Evolutionary conservation across 2,113 vertebrate species (phyloP).

Genomic region (Sapajus apella): DNA sequence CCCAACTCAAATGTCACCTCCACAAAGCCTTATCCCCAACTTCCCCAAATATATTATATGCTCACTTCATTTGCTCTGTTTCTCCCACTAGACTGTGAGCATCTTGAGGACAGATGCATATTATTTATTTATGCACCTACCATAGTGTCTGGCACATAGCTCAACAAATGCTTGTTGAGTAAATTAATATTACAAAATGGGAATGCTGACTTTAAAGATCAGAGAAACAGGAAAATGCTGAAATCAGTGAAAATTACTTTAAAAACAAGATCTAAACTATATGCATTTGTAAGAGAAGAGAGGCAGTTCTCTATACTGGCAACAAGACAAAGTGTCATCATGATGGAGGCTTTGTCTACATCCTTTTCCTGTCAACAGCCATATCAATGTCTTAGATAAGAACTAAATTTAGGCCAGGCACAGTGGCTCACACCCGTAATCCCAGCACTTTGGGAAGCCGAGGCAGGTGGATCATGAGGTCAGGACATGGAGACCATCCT

Average conservation of each 20-base stretch:
- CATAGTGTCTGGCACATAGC: background rate
- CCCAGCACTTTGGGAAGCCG: too few relatives aligned
- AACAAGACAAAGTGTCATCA: background rate
- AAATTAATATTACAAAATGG: background rate
- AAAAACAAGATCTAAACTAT: background rate
- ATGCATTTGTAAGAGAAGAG: background rate
- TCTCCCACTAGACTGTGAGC: background rate
- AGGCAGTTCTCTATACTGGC: background rate
- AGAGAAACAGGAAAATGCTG: conserved; percentile 5
- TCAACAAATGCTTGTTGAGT: background rate
- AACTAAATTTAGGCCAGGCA: too few relatives aligned
- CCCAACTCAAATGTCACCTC: background rate
- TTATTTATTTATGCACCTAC: background rate
- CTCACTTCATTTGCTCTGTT: background rate
- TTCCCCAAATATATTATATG: background rate
- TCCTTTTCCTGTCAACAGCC: background rate
- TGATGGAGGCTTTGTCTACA: background rate
- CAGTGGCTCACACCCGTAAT: too few relatives aligned
- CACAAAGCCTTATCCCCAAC: background rate
- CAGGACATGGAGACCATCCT: too few relatives aligned
- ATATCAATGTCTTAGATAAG: background rate
- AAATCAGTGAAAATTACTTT: background rate
- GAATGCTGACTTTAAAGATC: background rate
- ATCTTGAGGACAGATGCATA: background rate
- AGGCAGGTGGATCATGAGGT: too few relatives aligned